Evolutionary conservation across 1,140 invertebrate genomes (phyloP).

Genomic region (Nasonia vitripennis): DNA sequence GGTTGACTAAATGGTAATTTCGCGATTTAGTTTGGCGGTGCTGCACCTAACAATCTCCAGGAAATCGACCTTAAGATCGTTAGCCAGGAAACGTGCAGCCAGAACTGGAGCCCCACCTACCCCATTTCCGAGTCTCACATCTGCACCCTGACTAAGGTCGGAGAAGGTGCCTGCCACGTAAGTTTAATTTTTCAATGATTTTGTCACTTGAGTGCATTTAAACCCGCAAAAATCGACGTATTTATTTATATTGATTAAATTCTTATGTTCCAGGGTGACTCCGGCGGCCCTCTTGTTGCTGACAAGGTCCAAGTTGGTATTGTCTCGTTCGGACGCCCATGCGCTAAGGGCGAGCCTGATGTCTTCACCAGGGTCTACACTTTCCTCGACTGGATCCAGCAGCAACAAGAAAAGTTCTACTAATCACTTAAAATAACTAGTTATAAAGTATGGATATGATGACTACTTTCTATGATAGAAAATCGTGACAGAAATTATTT

Average conservation of each 20-base stretch:
- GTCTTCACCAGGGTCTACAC: slow-evolving; percentile 77
- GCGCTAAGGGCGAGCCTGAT: slow-evolving; percentile 79
- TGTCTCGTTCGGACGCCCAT: slow-evolving; percentile 79
- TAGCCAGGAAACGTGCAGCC: slow-evolving; percentile 46
- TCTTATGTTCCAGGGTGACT: slow-evolving; percentile 4
- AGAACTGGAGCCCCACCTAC: background rate
- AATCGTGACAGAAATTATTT: no score
- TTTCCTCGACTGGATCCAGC: slow-evolving; percentile 75
- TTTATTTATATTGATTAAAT: background rate
- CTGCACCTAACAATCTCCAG: slow-evolving; percentile 56
- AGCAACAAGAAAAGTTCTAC: slow-evolving; percentile 49
- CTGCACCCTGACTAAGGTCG: slow-evolving; percentile 78
- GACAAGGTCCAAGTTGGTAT: slow-evolving; percentile 22
- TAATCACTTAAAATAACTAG: no score
- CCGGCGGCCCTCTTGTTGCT: slow-evolving; percentile 31
- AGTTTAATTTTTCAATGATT: slow-evolving; percentile 57
- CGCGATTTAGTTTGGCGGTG: slow-evolving; percentile 31
- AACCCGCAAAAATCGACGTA: no score
- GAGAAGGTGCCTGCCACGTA: slow-evolving; percentile 78
- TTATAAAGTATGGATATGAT: no score
- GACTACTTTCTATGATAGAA: no score
- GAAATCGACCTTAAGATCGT: slow-evolving; percentile 54
- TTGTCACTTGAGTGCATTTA: no score
- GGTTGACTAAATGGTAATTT: no score
- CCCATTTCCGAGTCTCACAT: slow-evolving; percentile 71